A percentile compares a stretch with the other conserved stretches of the same genome.
Evolutionary conservation across 2,888 invertebrate species (phyloP).

Genomic region (Dryomyza anilis): DNA sequence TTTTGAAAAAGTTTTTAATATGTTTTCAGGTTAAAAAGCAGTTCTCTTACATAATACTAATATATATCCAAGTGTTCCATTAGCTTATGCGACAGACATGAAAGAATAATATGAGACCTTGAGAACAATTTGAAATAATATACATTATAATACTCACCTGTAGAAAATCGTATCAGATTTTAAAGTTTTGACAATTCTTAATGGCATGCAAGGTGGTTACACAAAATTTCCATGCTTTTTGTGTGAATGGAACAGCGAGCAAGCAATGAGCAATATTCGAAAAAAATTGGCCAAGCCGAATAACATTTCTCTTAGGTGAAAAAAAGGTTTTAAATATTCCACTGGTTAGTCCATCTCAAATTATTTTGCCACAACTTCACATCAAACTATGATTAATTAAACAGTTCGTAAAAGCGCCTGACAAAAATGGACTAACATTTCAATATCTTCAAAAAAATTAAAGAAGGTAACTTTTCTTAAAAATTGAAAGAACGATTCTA

Average conservation of each 20-base stretch:
- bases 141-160: too few species aligned
- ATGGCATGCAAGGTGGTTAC: too few species aligned
- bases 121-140: too few species aligned
- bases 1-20: not conserved
- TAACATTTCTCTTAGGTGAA: not conserved
- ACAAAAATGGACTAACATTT: too few species aligned
- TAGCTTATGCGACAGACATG: not conserved
- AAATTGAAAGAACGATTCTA: not conserved
- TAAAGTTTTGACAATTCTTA: not conserved
- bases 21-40: not conserved
- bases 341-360: not conserved
- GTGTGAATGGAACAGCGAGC: too few species aligned
- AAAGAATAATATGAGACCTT: too few species aligned
- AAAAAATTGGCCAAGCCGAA: not conserved
- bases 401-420: too few species aligned
- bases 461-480: not conserved
- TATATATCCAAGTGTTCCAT: not conserved
- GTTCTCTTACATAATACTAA: not conserved
- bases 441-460: not conserved
- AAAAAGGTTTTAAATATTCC: not conserved
- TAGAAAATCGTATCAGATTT: not conserved
- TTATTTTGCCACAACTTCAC: not conserved
- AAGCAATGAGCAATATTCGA: not conserved
- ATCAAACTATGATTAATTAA: not conserved
- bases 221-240: too few species aligned